These are phyloP conservation scores for Ageneiosus marmoratus DNA, from an alignment of 2,113 vertebrate species.

Conservation along the genomic window DNA sequence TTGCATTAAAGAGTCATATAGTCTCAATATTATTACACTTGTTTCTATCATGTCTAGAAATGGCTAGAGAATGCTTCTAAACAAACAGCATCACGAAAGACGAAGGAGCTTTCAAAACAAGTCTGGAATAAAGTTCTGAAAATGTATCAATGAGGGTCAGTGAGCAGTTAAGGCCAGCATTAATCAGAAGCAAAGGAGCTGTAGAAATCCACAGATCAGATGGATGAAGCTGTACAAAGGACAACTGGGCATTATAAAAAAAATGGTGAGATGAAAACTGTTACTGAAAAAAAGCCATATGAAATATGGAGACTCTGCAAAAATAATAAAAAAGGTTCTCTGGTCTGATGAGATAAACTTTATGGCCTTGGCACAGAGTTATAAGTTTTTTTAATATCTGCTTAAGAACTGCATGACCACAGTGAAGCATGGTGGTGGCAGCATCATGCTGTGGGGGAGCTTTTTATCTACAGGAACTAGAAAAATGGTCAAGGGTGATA, in stretches of 20 bases:
- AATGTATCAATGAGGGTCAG: not conserved
- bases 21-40: not conserved
- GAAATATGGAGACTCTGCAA: not conserved
- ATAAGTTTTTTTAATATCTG: not conserved
- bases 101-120: not conserved
- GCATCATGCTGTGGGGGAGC: not conserved
- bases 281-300: not conserved
- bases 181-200: not conserved
- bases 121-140: not conserved
- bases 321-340: not conserved
- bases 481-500: not conserved
- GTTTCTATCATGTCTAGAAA: not conserved
- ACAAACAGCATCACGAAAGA: not conserved
- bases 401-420: not conserved
- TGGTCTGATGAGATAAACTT: not conserved
- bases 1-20: not conserved
- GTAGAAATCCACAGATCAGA: not conserved
- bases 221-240: not conserved
- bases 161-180: not conserved
- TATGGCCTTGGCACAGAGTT: not conserved
- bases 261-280: no score
- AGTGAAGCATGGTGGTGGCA: no score
- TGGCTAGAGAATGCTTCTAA: not conserved
- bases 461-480: not conserved
- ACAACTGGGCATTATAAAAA: no score